phyloP scores from a whole-genome alignment of 2,113 vertebrate species.

The Charadrius vociferus region DNA sequence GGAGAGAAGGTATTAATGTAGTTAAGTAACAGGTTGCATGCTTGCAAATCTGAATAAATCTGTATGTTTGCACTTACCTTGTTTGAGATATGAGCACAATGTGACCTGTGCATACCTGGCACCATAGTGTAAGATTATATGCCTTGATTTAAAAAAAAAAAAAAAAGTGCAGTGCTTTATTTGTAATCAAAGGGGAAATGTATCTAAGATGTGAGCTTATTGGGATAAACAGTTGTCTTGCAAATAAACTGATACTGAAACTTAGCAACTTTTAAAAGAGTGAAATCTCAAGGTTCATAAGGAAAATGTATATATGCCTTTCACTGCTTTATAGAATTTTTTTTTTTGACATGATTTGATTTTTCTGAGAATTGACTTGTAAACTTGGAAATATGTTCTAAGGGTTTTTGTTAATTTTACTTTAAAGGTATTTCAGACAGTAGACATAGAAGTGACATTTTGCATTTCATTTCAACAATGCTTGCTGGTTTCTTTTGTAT shows the following conservation, averaged over 20 bases:
- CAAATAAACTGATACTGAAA: constrained; percentile 73
- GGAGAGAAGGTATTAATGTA: constrained; percentile 70
- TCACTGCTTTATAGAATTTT: constrained; percentile 82
- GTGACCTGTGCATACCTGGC: constrained; percentile 70
- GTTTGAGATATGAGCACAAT: constrained; percentile 65
- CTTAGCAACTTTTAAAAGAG: constrained; percentile 72
- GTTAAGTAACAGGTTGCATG: constrained; percentile 81
- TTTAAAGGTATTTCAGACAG: constrained; percentile 80
- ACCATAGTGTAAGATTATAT: constrained; percentile 67
- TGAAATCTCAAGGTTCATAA: constrained; percentile 74
- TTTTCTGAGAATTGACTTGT: constrained; percentile 80
- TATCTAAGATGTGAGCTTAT: constrained; percentile 75
- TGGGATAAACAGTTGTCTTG: constrained; percentile 70
- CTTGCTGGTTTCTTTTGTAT: constrained; percentile 87
- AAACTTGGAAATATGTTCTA: constrained; percentile 82
- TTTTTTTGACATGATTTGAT: constrained; percentile 79
- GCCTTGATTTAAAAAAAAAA: constrained; percentile 75
- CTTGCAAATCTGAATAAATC: constrained; percentile 77
- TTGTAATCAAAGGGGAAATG: constrained; percentile 75
- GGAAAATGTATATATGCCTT: constrained; percentile 91
- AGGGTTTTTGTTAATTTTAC: constrained; percentile 80
- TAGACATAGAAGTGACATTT: constrained; percentile 78
- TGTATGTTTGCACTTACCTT: constrained; percentile 68
- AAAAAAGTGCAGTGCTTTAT: constrained; percentile 72
- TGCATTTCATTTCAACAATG: constrained; percentile 85